These are phyloP conservation scores for Caenorhabditis briggsae DNA, from an alignment of 1,140 invertebrate genomes.

Conservation along the genomic window DNA sequence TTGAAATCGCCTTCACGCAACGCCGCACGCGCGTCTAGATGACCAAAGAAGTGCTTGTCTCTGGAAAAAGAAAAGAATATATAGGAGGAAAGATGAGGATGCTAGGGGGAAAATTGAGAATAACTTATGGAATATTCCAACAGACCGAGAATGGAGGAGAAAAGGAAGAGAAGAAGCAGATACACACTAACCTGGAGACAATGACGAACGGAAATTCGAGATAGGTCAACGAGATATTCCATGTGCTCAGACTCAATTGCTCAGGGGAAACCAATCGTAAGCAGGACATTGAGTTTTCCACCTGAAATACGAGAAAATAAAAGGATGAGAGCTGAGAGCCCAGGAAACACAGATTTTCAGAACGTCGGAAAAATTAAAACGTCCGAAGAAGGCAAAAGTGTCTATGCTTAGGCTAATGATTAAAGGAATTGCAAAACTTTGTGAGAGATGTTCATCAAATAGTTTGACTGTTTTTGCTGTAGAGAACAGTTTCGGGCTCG, in stretches of 20 bases:
- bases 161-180: not conserved
- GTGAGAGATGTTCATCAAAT: too few species aligned
- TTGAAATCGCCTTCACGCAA: conserved; percentile 72
- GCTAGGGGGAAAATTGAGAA: not conserved
- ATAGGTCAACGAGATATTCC: conserved; percentile 73
- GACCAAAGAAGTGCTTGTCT: conserved; percentile 75
- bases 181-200: conserved; percentile 67
- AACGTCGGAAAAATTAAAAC: too few species aligned
- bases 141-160: not conserved
- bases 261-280: conserved; percentile 64
- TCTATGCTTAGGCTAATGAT: too few species aligned
- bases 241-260: conserved; percentile 73
- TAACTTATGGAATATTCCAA: not conserved
- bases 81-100: too few species aligned
- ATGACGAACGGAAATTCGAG: conserved; percentile 78
- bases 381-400: too few species aligned
- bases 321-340: not conserved
- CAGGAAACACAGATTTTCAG: not conserved
- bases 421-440: too few species aligned
- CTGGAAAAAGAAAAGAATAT: conserved; percentile 40
- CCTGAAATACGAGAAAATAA: conserved; percentile 62
- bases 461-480: too few species aligned
- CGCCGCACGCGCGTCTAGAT: conserved; percentile 74
- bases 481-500: too few species aligned
- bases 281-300: conserved; percentile 68